Evolutionary conservation across 2,888 invertebrate species (phyloP).

Genomic region (Platycheirus albimanus): DNA sequence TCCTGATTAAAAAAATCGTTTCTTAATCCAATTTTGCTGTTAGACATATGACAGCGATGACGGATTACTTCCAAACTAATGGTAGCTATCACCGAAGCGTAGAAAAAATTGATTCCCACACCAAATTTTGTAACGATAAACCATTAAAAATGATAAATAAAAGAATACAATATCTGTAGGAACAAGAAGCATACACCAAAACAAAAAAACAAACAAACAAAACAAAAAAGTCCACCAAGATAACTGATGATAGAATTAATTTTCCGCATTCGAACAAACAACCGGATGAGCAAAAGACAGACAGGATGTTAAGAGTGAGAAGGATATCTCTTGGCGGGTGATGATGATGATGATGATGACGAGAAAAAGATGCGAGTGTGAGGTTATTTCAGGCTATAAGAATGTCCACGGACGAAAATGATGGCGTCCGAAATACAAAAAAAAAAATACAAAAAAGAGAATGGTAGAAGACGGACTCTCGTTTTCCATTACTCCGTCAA

Average conservation of each 20-base stretch:
- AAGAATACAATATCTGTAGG: conserved; percentile 12
- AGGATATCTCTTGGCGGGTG: conserved; percentile 24
- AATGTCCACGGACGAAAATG: not conserved
- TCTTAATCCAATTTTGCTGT: conserved; percentile 7
- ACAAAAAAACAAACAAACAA: not conserved
- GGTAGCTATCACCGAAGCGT: conserved; percentile 4
- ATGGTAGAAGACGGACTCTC: conserved; percentile 32
- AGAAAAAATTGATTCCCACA: conserved; percentile 42
- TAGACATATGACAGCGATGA: conserved; percentile 61
- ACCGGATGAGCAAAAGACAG: conserved; percentile 78
- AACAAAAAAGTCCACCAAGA: conserved; percentile 79
- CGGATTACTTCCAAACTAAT: conserved; percentile 66
- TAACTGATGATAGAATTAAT: conserved; percentile 83
- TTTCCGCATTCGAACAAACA: conserved; percentile 82
- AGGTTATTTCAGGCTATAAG: not conserved
- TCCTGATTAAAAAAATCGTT: not conserved
- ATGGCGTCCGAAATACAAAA: conserved; percentile 2
- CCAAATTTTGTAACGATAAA: not conserved
- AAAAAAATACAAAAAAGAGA: conserved; percentile 7
- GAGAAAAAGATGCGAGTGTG: not conserved
- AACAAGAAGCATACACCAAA: conserved; percentile 22
- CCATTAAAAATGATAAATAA: conserved; percentile 10
- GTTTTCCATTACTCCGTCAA: conserved; percentile 18
- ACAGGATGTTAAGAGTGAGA: conserved; percentile 42
- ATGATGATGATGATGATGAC: not conserved